phyloP scores from a whole-genome alignment of 2,888 invertebrate species.

The Brachyptera putata region DNA sequence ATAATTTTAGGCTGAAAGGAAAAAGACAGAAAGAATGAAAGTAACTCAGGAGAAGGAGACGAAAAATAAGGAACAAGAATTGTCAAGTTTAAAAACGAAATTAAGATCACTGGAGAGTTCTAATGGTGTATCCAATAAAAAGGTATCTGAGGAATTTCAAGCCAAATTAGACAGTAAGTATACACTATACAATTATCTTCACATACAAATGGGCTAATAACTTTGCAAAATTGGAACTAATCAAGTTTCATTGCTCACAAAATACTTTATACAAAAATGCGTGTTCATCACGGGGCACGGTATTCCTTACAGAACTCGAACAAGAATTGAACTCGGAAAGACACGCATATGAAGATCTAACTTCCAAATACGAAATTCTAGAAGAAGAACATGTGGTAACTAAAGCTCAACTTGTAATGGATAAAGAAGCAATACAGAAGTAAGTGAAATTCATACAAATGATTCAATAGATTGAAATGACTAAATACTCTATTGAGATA shows the following conservation, averaged over 20 bases:
- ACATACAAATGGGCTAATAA: not conserved
- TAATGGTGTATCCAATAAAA: slow-evolving; percentile 58
- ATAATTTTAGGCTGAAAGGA: slow-evolving; percentile 56
- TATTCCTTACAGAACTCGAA: slow-evolving; percentile 68
- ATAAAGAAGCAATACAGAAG: slow-evolving; percentile 75
- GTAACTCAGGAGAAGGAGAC: slow-evolving; percentile 67
- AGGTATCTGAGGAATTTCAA: slow-evolving; percentile 63
- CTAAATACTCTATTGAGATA: not conserved
- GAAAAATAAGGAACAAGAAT: slow-evolving; percentile 71
- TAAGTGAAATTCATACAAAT: slow-evolving; percentile 41
- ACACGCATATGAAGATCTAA: slow-evolving; percentile 73
- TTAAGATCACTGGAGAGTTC: slow-evolving; percentile 60
- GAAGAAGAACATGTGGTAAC: slow-evolving; percentile 81
- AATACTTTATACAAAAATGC: too few relatives aligned
- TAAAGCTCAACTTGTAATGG: slow-evolving; percentile 74
- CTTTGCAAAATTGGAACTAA: not conserved
- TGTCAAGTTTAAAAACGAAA: slow-evolving; percentile 72
- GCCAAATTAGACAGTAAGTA: slow-evolving; percentile 64
- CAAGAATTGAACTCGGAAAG: slow-evolving; percentile 61
- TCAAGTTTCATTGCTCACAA: too few relatives aligned
- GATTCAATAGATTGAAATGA: not conserved
- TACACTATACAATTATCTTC: slow-evolving; percentile 30
- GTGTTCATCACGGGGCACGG: too few relatives aligned
- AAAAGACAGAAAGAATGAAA: slow-evolving; percentile 63
- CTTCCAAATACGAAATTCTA: slow-evolving; percentile 74